A percentile compares a stretch with the other conserved stretches of the same genome.
phyloP scores from a whole-genome alignment of 2,113 vertebrate genomes.

The Abramis brama region DNA sequence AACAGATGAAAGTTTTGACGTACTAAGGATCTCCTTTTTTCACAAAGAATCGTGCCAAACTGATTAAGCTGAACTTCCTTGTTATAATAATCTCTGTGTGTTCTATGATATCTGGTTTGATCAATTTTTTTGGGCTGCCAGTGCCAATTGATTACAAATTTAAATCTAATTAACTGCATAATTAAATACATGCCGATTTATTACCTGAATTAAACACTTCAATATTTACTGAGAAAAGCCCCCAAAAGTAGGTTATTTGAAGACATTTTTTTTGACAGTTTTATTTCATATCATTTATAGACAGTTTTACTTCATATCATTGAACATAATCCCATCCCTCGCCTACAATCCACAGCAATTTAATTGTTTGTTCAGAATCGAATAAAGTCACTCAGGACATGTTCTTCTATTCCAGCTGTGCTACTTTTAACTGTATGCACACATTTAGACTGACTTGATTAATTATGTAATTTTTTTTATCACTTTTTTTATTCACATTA shows the following conservation, averaged over 20 bases:
- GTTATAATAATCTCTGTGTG: background rate
- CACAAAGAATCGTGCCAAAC: background rate
- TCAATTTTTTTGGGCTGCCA: background rate
- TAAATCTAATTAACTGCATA: background rate
- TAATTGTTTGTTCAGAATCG: too few species aligned
- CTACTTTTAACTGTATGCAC: background rate
- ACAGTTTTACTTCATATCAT: background rate
- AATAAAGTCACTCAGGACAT: background rate
- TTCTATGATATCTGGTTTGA: background rate
- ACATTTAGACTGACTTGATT: background rate
- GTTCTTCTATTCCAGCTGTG: background rate
- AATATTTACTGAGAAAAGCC: background rate
- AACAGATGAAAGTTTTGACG: constrained; percentile 16
- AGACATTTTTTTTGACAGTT: too few species aligned
- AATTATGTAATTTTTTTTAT: background rate
- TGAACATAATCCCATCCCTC: background rate
- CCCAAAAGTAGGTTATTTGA: background rate
- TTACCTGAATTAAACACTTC: background rate
- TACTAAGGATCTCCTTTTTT: background rate
- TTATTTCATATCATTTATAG: background rate
- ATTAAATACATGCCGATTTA: background rate
- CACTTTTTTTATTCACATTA: background rate
- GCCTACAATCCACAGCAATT: background rate
- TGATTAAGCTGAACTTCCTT: background rate
- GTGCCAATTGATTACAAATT: background rate